Evolutionary conservation across 1,140 invertebrate species (phyloP).

Genomic region (Drosophila lowei): DNA sequence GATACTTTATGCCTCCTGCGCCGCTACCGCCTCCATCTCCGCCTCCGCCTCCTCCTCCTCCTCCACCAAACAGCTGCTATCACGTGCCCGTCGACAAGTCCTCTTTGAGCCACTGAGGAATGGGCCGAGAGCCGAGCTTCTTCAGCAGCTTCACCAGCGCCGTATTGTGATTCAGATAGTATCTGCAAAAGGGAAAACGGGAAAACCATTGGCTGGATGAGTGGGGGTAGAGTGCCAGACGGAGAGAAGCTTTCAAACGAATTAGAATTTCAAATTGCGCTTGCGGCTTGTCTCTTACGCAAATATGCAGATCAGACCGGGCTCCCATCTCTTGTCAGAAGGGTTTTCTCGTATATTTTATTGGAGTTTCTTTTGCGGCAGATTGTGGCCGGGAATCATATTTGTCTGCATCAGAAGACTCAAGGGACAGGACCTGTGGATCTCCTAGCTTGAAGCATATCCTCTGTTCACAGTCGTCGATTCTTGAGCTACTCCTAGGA

Average conservation of each 20-base stretch:
- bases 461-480: too few species aligned
- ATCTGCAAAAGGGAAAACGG: conserved; percentile 83
- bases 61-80: conserved; percentile 65
- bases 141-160: conserved; percentile 95
- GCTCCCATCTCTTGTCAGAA: too few species aligned
- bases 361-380: too few species aligned
- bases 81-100: conserved; percentile 87
- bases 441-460: too few species aligned
- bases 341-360: too few species aligned
- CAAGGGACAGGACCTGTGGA: too few species aligned
- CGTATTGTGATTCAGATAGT: conserved; percentile 96
- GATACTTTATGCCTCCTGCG: conserved; percentile 67
- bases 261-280: conserved; percentile 53
- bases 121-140: conserved; percentile 90
- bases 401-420: too few species aligned
- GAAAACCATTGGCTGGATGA: conserved; percentile 18
- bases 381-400: too few species aligned
- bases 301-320: conserved; percentile 31
- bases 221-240: neutral
- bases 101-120: conserved; percentile 97
- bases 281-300: neutral
- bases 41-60: neutral
- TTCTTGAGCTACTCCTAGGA: too few species aligned
- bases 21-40: conserved; percentile 23
- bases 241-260: conserved; percentile 7